These are phyloP conservation scores for Australoheros scitulus DNA, from an alignment of 2,113 vertebrate genomes.

Conservation along the genomic window DNA sequence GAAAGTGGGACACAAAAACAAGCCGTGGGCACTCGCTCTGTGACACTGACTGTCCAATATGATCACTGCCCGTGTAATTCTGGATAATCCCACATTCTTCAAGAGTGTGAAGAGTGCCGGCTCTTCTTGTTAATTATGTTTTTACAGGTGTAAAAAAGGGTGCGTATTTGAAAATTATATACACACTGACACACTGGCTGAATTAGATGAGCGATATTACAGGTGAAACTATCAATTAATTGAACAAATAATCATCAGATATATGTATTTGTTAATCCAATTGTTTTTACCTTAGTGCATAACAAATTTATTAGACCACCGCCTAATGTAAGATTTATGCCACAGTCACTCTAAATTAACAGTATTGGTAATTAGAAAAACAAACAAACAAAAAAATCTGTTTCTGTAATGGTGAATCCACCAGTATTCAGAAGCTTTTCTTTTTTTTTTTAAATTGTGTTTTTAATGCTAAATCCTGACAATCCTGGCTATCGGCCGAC, in stretches of 20 bases:
- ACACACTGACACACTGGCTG: neutral
- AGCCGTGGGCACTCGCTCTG: slow-evolving; percentile 49
- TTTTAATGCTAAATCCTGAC: neutral
- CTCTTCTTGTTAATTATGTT: neutral
- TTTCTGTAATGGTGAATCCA: neutral
- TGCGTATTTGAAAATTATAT: neutral
- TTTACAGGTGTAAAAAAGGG: neutral
- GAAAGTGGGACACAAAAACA: slow-evolving; percentile 67
- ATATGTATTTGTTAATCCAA: too few species aligned
- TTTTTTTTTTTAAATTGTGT: neutral
- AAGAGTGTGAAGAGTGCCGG: slow-evolving; percentile 3
- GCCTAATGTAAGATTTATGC: neutral
- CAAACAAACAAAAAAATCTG: neutral
- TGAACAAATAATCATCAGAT: neutral
- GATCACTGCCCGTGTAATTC: slow-evolving; percentile 36
- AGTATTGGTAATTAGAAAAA: neutral
- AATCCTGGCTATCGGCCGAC: too few species aligned
- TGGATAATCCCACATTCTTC: slow-evolving; percentile 20
- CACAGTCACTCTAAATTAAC: neutral
- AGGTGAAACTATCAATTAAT: neutral
- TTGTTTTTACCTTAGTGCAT: too few species aligned
- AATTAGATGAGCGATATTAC: neutral
- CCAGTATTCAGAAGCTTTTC: neutral
- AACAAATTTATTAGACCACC: too few species aligned
- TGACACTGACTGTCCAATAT: slow-evolving; percentile 48